These are phyloP conservation scores for Oscheius sp. DNA, from an alignment of 2,888 invertebrate genomes.

Conservation along the genomic window DNA sequence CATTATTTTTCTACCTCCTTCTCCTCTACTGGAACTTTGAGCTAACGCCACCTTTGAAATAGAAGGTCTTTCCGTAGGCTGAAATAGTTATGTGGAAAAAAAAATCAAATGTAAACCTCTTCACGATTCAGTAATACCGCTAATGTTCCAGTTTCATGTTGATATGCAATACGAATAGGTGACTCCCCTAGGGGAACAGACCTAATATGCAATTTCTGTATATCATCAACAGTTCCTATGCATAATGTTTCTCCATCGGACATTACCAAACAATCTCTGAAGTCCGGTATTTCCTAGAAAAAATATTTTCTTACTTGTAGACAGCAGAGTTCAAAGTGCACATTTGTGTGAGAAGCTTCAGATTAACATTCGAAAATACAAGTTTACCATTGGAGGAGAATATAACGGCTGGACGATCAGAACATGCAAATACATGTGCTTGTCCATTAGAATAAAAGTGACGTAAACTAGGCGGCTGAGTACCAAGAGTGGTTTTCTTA, in stretches of 20 bases:
- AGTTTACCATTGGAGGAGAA: conserved; percentile 82
- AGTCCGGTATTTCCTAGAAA: conserved; percentile 1
- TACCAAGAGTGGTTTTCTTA: conserved; percentile 95
- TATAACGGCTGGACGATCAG: conserved; percentile 89
- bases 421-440: conserved; percentile 98
- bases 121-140: conserved; percentile 90
- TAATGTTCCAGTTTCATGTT: conserved; percentile 85
- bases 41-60: conserved; percentile 83
- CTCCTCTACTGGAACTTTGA: conserved; percentile 90
- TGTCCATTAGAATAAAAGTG: conserved; percentile 80
- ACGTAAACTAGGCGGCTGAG: conserved; percentile 92
- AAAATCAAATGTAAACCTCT: conserved; percentile 79
- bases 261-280: conserved; percentile 80
- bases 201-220: conserved; percentile 69
- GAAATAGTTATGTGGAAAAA: background rate
- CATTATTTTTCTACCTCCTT: conserved; percentile 76
- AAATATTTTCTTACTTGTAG: conserved; percentile 79
- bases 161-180: conserved; percentile 90
- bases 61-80: conserved; percentile 10
- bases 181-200: conserved; percentile 95
- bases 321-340: conserved; percentile 94
- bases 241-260: conserved; percentile 89
- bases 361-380: conserved; percentile 76
- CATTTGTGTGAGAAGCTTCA: conserved; percentile 87
- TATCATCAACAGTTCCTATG: conserved; percentile 77